Conservation (phyloP, 2,113 vertebrate genomes). For the Daboia siamensis region DNA sequence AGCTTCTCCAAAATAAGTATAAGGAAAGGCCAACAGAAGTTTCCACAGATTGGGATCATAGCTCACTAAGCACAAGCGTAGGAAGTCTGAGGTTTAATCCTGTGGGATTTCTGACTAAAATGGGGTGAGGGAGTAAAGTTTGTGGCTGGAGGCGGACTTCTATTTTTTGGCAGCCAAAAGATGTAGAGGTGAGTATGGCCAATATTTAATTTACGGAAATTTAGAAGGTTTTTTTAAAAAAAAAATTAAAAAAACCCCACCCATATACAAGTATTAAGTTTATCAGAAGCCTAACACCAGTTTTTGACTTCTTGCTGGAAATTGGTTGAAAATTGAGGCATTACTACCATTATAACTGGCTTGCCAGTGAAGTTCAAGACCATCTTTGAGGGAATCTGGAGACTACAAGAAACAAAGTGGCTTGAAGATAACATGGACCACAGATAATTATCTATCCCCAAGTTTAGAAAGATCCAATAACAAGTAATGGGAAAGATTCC, state of each 20-base stretch:
- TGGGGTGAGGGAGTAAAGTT: not conserved
- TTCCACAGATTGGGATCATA: not conserved
- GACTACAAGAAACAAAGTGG: not conserved
- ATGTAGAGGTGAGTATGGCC: not conserved
- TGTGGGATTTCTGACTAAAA: not conserved
- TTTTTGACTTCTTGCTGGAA: not conserved
- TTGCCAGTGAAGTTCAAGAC: not conserved
- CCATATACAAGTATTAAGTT: not conserved
- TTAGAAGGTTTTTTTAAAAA: not conserved
- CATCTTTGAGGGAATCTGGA: not conserved
- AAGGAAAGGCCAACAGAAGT: not conserved
- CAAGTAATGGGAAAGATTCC: not conserved
- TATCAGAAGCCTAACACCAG: not conserved
- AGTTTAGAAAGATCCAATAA: not conserved
- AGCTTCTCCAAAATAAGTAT: not conserved
- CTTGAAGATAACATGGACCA: not conserved
- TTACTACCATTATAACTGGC: not conserved
- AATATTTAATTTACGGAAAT: not conserved
- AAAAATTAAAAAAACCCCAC: not conserved
- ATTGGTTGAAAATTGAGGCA: not conserved
- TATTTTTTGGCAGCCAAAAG: not conserved
- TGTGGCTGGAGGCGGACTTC: not conserved
- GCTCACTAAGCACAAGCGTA: not conserved
- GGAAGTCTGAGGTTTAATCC: not conserved
- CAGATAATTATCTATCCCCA: not conserved